Base-by-base conservation (phyloP, 2,113 vertebrate genomes). In the Spea multiplicata region DNA sequence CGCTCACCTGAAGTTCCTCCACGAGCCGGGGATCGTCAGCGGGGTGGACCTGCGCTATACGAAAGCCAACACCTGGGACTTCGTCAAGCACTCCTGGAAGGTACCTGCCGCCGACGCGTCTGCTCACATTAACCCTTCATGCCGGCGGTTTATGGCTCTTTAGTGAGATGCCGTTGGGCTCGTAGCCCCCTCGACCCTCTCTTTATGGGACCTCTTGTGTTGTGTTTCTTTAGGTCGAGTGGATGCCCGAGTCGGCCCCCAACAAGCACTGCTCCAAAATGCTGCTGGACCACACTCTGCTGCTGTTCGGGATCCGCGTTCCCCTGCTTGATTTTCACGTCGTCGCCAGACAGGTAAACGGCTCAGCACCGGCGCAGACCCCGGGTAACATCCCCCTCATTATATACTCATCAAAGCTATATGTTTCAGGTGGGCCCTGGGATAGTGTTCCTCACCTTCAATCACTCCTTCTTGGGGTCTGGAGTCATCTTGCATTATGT, bases 41-140 rank as follows among this genome's bases (percentile, higher is more conserved):
- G 92, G 94, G 1, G 82, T 81, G 0, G 92, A 95, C 57, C 86
- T 94, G 66, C 89, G 92, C 13, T 90, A 91, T 87, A 94, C 83
- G 3, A 86, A 90, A 80, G 90, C 84, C 67, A 88, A 84, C 74
- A 82, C 87, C 53, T 95, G 93, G 92, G 78, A 88, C 10, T 94
- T 94, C 73, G 44, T 93, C 17, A 88, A 83, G 3, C 94, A 96
- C 14, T 53, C 84, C 46, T 96, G 95, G 95, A 91, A 95, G 90
- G 94, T 93, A 81, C 75, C 73, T 48, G 10, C 5, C 4, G 30
- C 30, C 30, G 30, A 1, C 30, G 30, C 30, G 1, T 30, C 30
- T 1, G 30, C 30, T 30, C 30, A 30, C 30, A 30, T 30, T 30
- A 30, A 30, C 30, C 30, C 30, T 30, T 30, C 30, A 30, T 30